Conservation (phyloP, 2,113 vertebrate species). For the Microcebus tavaratra region DNA sequence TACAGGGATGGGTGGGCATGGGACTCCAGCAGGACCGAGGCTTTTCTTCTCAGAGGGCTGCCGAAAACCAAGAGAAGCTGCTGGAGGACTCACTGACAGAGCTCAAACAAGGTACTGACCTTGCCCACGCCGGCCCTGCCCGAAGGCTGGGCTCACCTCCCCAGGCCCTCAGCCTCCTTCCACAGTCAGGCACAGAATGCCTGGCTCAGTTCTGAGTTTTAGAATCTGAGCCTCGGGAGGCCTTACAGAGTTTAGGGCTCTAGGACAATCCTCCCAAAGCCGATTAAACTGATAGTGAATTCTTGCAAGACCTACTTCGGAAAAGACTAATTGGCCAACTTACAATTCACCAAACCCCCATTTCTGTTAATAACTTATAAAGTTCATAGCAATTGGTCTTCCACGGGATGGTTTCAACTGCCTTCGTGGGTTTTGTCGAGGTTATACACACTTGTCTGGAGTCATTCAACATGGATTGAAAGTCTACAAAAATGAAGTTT, state of each 20-base stretch:
- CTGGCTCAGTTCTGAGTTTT: not conserved
- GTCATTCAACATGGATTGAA: not conserved
- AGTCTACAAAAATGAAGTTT: not conserved
- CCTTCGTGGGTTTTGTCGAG: not conserved
- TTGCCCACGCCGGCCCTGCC: not conserved
- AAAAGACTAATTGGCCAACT: not conserved
- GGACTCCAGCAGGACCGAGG: not conserved
- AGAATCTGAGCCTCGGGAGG: not conserved
- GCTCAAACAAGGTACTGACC: conserved; percentile 25
- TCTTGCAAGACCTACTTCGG: not conserved
- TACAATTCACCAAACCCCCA: not conserved
- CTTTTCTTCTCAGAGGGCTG: not conserved
- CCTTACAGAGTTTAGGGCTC: not conserved
- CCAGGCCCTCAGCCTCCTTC: rapidly evolving
- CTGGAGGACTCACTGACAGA: not conserved
- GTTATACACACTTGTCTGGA: not conserved
- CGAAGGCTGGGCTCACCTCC: rapidly evolving
- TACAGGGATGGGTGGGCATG: no score
- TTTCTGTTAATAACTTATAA: not conserved
- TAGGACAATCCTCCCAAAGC: not conserved
- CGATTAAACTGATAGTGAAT: not conserved
- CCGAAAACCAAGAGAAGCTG: conserved; percentile 6
- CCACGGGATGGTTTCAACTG: not conserved
- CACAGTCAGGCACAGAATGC: no score
- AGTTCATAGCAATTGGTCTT: not conserved